A percentile compares a stretch with the other conserved stretches of the same genome.
These are phyloP conservation scores for Malthinus flaveolus DNA, from an alignment of 2,888 invertebrate species.

Conservation along the genomic window DNA sequence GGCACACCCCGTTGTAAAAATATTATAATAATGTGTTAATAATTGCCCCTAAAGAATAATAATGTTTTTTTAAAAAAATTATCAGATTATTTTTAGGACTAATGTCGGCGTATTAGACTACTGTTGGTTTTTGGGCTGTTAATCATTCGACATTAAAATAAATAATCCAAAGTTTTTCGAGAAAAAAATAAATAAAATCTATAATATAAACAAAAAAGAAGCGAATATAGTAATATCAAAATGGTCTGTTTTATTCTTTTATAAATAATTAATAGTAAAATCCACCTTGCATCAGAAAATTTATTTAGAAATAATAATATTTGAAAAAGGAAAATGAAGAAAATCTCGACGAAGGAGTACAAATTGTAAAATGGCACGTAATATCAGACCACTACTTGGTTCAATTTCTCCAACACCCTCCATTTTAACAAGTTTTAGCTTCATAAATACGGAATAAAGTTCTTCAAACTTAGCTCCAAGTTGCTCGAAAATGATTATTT, in stretches of 20 bases:
- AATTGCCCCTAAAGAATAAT: constrained; percentile 52
- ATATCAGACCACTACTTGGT: constrained; percentile 39
- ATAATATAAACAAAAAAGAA: neutral
- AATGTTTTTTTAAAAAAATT: constrained; percentile 42
- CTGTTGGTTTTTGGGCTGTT: neutral
- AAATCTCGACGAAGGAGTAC: constrained; percentile 13
- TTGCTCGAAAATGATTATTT: constrained; percentile 47
- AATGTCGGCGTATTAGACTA: constrained; percentile 11
- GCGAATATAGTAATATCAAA: too few relatives aligned
- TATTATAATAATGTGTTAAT: constrained; percentile 56
- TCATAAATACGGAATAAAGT: constrained; percentile 49
- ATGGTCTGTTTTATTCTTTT: neutral
- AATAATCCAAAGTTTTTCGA: neutral
- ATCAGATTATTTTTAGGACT: constrained; percentile 27
- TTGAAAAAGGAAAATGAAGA: neutral
- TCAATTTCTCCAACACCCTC: constrained; percentile 36
- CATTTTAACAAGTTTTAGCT: constrained; percentile 43
- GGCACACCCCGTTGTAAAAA: constrained; percentile 55
- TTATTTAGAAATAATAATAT: neutral
- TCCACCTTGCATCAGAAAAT: neutral
- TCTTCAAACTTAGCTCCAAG: constrained; percentile 43
- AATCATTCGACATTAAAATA: neutral
- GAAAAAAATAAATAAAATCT: neutral
- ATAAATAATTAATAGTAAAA: neutral
- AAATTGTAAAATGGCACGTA: constrained; percentile 27